Evolutionary conservation across 1,140 invertebrate genomes (phyloP).

Genomic region (Ceratina australensis): DNA sequence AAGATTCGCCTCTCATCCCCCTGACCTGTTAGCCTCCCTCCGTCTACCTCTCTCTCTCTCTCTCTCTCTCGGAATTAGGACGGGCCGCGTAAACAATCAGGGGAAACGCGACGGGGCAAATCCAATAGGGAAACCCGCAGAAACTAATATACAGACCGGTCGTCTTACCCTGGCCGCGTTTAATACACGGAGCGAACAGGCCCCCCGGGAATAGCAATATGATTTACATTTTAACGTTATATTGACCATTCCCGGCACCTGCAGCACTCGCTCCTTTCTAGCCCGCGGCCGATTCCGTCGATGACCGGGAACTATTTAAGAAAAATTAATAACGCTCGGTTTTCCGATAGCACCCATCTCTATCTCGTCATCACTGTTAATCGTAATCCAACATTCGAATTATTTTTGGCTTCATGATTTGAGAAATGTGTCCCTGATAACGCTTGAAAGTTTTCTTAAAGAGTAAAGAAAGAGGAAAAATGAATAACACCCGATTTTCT

Average conservation of each 20-base stretch:
- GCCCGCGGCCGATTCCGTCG: constrained; percentile 64
- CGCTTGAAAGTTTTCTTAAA: too few relatives aligned
- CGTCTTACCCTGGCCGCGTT: constrained; percentile 60
- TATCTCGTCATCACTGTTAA: too few relatives aligned
- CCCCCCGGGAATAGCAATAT: constrained; percentile 74
- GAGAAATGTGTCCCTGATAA: too few relatives aligned
- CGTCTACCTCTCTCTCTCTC: too few relatives aligned
- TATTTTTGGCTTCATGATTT: too few relatives aligned
- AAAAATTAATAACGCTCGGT: constrained; percentile 72
- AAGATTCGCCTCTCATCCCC: too few relatives aligned
- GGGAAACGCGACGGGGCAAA: constrained; percentile 67
- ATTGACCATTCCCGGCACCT: constrained; percentile 80
- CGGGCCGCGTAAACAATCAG: constrained; percentile 35
- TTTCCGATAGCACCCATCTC: neutral
- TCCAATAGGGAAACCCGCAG: constrained; percentile 70
- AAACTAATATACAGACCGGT: constrained; percentile 71
- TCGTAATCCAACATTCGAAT: too few relatives aligned
- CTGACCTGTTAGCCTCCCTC: too few relatives aligned
- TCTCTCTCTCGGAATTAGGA: too few relatives aligned
- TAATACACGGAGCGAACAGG: constrained; percentile 63
- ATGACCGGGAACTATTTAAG: constrained; percentile 71
- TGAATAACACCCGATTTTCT: constrained; percentile 65
- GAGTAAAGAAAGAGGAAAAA: too few relatives aligned
- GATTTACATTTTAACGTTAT: constrained; percentile 80
- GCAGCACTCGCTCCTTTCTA: constrained; percentile 69